These are phyloP conservation scores for Aelia acuminata DNA, from an alignment of 2,888 invertebrate species.

Conservation along the genomic window DNA sequence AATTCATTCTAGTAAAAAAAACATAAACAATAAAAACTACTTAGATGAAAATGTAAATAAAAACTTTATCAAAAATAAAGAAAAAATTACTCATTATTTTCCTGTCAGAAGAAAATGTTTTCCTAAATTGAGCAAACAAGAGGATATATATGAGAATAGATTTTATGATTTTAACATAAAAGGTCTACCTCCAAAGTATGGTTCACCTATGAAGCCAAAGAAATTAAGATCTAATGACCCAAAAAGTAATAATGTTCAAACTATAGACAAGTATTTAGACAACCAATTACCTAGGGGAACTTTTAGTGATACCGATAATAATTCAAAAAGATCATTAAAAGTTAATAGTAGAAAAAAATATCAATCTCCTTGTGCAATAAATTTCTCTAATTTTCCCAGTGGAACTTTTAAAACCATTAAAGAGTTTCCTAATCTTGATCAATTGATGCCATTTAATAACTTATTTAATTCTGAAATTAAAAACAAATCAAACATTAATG, in stretches of 20 bases:
- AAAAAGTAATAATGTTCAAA: not conserved
- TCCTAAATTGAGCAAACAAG: not conserved
- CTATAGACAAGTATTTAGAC: not conserved
- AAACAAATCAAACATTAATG: slow-evolving; percentile 5
- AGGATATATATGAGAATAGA: not conserved
- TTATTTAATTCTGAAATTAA: not conserved
- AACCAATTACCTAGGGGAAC: not conserved
- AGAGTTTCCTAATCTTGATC: not conserved
- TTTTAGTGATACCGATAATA: not conserved
- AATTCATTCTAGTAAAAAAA: not conserved
- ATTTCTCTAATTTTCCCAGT: slow-evolving; percentile 8
- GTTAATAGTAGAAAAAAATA: not conserved
- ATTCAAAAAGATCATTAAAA: not conserved
- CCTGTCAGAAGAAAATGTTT: not conserved
- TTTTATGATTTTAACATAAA: not conserved
- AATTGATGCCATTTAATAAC: not conserved
- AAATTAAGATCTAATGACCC: not conserved
- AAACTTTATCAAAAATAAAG: not conserved
- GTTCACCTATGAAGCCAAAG: not conserved
- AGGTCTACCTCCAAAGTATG: not conserved
- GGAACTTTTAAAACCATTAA: slow-evolving; percentile 8
- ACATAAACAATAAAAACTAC: not conserved
- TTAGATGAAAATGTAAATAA: not conserved
- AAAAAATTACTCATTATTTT: slow-evolving; percentile 56
- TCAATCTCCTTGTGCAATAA: not conserved